Evolutionary conservation across 2,113 vertebrate species (phyloP).

Genomic region (Eptesicus fuscus): DNA sequence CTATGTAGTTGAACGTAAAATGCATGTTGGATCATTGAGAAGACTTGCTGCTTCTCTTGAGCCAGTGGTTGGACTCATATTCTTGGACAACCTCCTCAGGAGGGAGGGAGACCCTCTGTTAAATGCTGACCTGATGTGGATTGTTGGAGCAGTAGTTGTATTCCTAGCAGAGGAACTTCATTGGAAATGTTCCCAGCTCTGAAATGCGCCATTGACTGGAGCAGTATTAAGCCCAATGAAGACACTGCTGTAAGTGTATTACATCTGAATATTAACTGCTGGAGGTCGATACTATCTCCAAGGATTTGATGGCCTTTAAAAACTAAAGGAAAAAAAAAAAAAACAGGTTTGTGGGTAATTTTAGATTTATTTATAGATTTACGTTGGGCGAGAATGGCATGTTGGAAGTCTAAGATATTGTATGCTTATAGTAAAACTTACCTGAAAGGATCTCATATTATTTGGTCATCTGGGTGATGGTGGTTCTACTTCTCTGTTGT

Average conservation of each 20-base stretch:
- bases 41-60: slow-evolving; percentile 21
- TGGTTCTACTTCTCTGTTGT: neutral
- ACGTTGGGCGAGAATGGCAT: neutral
- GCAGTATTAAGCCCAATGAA: neutral
- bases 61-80: slow-evolving; percentile 42
- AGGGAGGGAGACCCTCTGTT: slow-evolving; percentile 17
- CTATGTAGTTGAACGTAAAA: slow-evolving; percentile 40
- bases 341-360: slow-evolving; percentile 19
- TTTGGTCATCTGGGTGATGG: neutral
- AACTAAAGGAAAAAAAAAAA: slow-evolving; percentile 43
- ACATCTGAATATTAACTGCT: neutral
- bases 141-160: slow-evolving; percentile 21
- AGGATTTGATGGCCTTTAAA: slow-evolving; percentile 29
- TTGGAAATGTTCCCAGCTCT: neutral
- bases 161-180: slow-evolving; percentile 45
- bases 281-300: neutral
- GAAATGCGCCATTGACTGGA: neutral
- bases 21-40: slow-evolving; percentile 31
- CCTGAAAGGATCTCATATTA: neutral
- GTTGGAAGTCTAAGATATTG: slow-evolving; percentile 17
- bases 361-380: slow-evolving; percentile 26
- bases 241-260: neutral
- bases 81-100: slow-evolving; percentile 53
- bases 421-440: neutral
- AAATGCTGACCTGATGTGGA: slow-evolving; percentile 23